Evolutionary conservation across 1,140 invertebrate species (phyloP), one percentile per base, ranked within the genome.

Genomic region (Papilio machaon): DNA sequence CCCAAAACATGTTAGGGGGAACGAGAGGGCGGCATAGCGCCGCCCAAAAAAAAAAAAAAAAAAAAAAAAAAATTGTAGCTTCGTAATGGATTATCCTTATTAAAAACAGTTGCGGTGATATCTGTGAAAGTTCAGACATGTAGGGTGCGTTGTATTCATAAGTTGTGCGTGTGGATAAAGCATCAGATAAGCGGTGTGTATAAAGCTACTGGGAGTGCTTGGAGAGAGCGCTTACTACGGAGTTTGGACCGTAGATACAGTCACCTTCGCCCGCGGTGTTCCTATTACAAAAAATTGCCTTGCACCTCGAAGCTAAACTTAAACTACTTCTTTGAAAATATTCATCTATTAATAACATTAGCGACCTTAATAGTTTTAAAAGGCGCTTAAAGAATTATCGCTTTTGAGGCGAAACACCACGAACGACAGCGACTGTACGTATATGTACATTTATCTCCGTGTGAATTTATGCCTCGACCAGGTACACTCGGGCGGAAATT

Each of bases 161-260:
- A 76, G 74, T 76, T 76, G 74, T 76, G 74, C 74, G 74, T 76
- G 74, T 54, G 74, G 74, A 74, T 47, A 76, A 76, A 52, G 47
- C 74, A 54, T 76, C 74, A 76, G 74, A 76, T 76, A 52, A 76
- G 23, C 43, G 19, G 23, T 0, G 43, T 13, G 13, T 52, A 76
- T 54, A 76, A 76, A 54, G 74, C 74, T 76, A 47, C 74, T 76
- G 74, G 74, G 52, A 76, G 43, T 76, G 73, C 38, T 43, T 9
- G 43, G 73, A 75, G 74, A 76, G 19, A 76, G 74, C 74, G 43
- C 73, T 23, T 47, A 49, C 47, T 49, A 75, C n/a, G 46, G 8
- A 47, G 23, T 75, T 19, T 47, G 47, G 73, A 75, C 47, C 13
- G 43, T 49, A 49, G 10, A 8, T 58, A 58, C 54, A 58, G 54